These are phyloP conservation scores for Apomyelois bistriatella DNA, from an alignment of 2,888 invertebrate genomes.

Conservation along the genomic window DNA sequence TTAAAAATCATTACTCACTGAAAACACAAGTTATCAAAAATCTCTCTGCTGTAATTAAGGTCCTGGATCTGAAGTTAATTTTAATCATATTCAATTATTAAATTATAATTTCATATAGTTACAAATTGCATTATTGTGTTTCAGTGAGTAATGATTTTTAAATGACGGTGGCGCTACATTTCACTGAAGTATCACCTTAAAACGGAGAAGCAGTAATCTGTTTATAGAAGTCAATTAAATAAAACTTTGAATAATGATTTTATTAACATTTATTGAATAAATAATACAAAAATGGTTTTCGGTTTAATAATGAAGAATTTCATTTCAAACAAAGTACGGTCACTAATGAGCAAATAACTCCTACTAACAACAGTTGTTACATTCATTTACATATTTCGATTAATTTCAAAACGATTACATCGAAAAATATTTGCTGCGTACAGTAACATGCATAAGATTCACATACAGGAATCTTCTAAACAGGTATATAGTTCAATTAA, in stretches of 20 bases:
- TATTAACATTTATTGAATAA: slow-evolving; percentile 80
- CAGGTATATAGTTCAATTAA: slow-evolving; percentile 36
- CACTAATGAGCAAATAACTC: slow-evolving; percentile 65
- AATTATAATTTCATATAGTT: no score
- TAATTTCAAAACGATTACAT: slow-evolving; percentile 49
- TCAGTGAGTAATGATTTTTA: no score
- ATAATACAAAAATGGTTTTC: slow-evolving; percentile 75
- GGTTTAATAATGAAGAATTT: slow-evolving; percentile 62
- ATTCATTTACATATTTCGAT: slow-evolving; percentile 39
- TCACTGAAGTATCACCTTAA: no score
- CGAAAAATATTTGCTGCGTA: slow-evolving; percentile 62
- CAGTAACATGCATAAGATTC: slow-evolving; percentile 43
- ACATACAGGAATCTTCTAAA: slow-evolving; percentile 22
- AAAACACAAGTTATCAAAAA: no score
- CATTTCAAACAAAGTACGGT: slow-evolving; percentile 52
- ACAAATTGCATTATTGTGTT: no score
- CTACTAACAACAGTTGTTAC: slow-evolving; percentile 46
- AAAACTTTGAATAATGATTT: slow-evolving; percentile 53
- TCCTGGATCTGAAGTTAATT: no score
- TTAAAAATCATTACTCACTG: no score
- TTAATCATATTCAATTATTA: no score
- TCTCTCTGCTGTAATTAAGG: no score
- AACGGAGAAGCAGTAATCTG: no score
- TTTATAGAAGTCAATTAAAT: slow-evolving; percentile 16
- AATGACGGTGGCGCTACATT: no score